A percentile compares a stretch with the other conserved stretches of the same genome.
Evolutionary conservation across 2,797 vertebrate genomes (phyloP).

Genomic region (Sebastes jordani): DNA sequence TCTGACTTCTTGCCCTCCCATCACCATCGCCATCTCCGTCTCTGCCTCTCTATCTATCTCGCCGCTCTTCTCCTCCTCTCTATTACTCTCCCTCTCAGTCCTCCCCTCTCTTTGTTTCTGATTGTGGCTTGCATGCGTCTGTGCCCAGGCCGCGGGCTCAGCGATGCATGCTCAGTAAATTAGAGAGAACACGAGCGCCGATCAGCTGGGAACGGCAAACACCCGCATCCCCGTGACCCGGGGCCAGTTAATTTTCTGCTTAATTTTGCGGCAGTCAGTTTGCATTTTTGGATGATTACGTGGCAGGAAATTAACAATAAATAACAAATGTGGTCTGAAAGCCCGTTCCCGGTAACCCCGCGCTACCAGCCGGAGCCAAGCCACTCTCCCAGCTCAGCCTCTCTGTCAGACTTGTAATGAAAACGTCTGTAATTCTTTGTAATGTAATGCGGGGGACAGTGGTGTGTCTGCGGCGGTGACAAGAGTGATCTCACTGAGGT

Average conservation of each 20-base stretch:
- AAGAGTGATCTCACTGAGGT: slow-evolving; percentile 83
- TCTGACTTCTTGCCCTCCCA: slow-evolving; percentile 53
- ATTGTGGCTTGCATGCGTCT: slow-evolving; percentile 86
- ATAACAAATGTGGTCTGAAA: slow-evolving; percentile 99
- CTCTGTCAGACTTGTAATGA: slow-evolving; percentile 84
- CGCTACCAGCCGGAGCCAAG: slow-evolving; percentile 39
- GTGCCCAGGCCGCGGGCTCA: slow-evolving; percentile 91
- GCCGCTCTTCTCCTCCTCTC: slow-evolving; percentile 65
- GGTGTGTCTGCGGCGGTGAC: slow-evolving; percentile 87
- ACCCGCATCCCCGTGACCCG: slow-evolving; percentile 94
- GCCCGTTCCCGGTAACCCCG: slow-evolving; percentile 58
- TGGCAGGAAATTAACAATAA: slow-evolving; percentile 99
- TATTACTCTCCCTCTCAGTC: slow-evolving; percentile 79
- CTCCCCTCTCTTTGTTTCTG: slow-evolving; percentile 86
- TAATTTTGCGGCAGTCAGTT: slow-evolving; percentile 99
- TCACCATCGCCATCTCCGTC: slow-evolving; percentile 26
- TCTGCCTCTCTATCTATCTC: slow-evolving; percentile 17
- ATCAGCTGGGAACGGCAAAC: slow-evolving; percentile 94
- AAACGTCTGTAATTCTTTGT: slow-evolving; percentile 98
- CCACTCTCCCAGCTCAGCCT: slow-evolving; percentile 48
- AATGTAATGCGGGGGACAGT: slow-evolving; percentile 92
- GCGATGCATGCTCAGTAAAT: slow-evolving; percentile 99
- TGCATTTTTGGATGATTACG: slow-evolving; percentile 99
- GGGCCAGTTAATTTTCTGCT: slow-evolving; percentile 99
- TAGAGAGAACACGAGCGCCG: slow-evolving; percentile 98